A percentile compares a stretch with the other conserved stretches of the same genome.
Conservation (phyloP, 1,140 invertebrate genomes). For the Anoplolepis gracilipes region DNA sequence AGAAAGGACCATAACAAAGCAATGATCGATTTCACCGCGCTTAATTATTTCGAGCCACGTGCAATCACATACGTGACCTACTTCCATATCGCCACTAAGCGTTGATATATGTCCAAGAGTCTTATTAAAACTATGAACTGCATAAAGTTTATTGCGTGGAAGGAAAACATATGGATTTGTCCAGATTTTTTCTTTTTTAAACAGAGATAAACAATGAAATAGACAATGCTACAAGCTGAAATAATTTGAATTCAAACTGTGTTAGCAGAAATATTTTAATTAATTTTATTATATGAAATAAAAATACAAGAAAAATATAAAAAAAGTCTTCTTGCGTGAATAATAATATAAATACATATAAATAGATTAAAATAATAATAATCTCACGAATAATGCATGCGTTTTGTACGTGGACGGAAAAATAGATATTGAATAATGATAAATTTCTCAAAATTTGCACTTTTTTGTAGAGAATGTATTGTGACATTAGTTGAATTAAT, state of each 20-base stretch:
- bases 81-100: conserved; percentile 7
- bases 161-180: neutral
- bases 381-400: neutral
- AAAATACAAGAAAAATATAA: neutral
- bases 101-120: neutral
- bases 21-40: conserved; percentile 46
- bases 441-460: neutral
- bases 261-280: neutral
- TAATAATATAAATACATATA: neutral
- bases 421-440: neutral
- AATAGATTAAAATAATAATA: neutral
- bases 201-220: neutral
- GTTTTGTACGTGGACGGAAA: neutral
- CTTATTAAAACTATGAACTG: neutral
- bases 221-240: neutral
- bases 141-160: neutral
- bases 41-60: conserved; percentile 50
- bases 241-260: neutral
- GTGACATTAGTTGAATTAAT: neutral
- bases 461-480: neutral
- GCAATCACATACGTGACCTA: conserved; percentile 34
- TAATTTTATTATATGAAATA: neutral
- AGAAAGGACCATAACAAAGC: neutral
- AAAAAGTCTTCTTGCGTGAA: neutral
- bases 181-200: neutral